Base-by-base conservation (phyloP, 1,140 invertebrate genomes). In the Drosophila burlai region DNA sequence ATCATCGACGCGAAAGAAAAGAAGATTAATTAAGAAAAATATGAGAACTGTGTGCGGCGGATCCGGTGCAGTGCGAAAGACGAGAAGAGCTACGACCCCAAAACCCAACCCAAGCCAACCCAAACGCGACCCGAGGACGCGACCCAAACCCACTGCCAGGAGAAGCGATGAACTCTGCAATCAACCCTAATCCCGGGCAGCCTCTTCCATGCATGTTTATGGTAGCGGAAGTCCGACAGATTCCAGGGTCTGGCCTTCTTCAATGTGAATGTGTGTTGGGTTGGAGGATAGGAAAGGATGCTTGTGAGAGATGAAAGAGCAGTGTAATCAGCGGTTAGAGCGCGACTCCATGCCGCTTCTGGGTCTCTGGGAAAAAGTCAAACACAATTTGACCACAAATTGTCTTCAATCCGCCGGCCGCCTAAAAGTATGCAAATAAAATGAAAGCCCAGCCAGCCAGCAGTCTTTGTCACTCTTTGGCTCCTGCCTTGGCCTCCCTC, bases 1-100 rank as follows among this genome's bases (percentile, higher is more conserved):
- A 57, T 57, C 75, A 71, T 60, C 67, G 67, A 71, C 49, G 43
- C n/a, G 50, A 74, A 75, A 67, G 71, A 80, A 73, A 84, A 81
- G 75, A 86, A 86, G 83, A 86, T 86, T 86, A 86, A 86, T 86
- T 86, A 86, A 61, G 79, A 81, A 81, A 86, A 84, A 84, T 86
- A 84, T 83, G 81, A 81, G 75, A 84, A 65, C 65, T 74, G 81
- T 79, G 76, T 76, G 43, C 34, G 80, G 43, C 34, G 80, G 77
- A 83, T 83, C 76, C 77, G 76, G 74, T 83, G 77, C 71, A 76
- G 64, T 80, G 50, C 43, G 15, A 52, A 52, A n/a, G 45, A 26
- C 29, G 52, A 52, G 47, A 29, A n/a, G n/a, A n/a, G n/a, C n/a
- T 8, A 2, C 29, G 13, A 57, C 54, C 34, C 24, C 7, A 11